These are phyloP conservation scores for Latrodectus elegans DNA, from an alignment of 2,888 invertebrate genomes.

Conservation along the genomic window DNA sequence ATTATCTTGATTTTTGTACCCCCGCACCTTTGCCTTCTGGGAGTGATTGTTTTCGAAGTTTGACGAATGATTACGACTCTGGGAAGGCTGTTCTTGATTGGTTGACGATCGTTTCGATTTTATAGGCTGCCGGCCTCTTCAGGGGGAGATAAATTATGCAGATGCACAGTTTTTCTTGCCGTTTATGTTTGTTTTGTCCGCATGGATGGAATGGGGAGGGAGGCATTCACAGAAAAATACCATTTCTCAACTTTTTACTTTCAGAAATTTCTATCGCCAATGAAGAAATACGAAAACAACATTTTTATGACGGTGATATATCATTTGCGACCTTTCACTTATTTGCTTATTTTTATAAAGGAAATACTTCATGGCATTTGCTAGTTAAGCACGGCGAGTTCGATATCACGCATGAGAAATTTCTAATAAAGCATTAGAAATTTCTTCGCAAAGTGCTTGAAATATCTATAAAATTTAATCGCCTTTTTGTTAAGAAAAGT, in stretches of 20 bases:
- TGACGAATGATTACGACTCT: slow-evolving; percentile 66
- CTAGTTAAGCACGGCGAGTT: too few relatives aligned
- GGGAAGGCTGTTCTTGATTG: slow-evolving; percentile 53
- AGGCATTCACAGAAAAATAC: slow-evolving; percentile 3
- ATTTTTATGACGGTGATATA: slow-evolving; percentile 55
- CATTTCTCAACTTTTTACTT: slow-evolving; percentile 47
- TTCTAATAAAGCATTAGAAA: too few relatives aligned
- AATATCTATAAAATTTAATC: too few relatives aligned
- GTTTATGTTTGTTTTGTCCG: slow-evolving; percentile 26
- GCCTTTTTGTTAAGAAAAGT: too few relatives aligned
- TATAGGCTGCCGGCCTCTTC: slow-evolving; percentile 60
- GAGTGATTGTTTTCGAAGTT: slow-evolving; percentile 67
- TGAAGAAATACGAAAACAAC: slow-evolving; percentile 37
- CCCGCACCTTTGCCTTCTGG: slow-evolving; percentile 28
- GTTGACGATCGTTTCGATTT: slow-evolving; percentile 65
- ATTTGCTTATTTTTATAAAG: too few relatives aligned
- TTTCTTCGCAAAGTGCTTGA: too few relatives aligned
- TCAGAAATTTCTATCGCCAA: slow-evolving; percentile 22
- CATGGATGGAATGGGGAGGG: not conserved
- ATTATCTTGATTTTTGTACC: slow-evolving; percentile 53
- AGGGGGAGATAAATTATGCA: slow-evolving; percentile 67
- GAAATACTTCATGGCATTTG: too few relatives aligned
- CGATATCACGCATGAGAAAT: too few relatives aligned
- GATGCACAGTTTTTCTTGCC: slow-evolving; percentile 43
- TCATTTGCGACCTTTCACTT: not conserved